Base-by-base conservation (phyloP, 2,888 invertebrate genomes). In the Chrysodeixis includens region DNA sequence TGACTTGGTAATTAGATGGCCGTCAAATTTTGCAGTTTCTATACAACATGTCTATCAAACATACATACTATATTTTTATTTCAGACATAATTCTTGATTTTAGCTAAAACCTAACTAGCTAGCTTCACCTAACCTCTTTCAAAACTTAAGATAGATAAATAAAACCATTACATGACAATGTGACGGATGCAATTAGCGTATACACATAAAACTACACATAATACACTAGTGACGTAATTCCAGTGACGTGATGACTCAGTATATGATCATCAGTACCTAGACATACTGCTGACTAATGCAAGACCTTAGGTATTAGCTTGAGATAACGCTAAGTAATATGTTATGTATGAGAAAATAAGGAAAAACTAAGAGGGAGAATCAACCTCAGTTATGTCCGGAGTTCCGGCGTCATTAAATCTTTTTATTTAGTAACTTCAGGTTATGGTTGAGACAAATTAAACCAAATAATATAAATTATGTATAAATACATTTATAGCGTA, bases 241-340 rank as follows among this genome's bases (percentile, higher is more conserved):
- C 20, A 40, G 30, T 76, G 72, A 71, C 56, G 58, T 55, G 18
- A 26, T 74, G 74, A 74, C 30, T 76, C 74, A 74, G 53, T 49
- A 40, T 40, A 14, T 46, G 10, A 58, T 57, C 58, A 53, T 70
- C 16, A 75, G 18, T 55, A 65, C 55, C 54, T 7, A 53, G 40
- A 56, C 30, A 30, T 20, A 30, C 9, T 7, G 32, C 22, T 71
- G 74, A 63, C 30, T 76, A 74, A 76, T 66, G 20, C 30, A 35
- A 7, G 6, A 44, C 7, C 16, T 58, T 20, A 46, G 14, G 35
- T 35, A 59, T 22, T 26, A 35, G 49, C 18, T 16, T 14, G 10
- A 18, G 5, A 20, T 16, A 7, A 12, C 4, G n/a, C n/a, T 22
- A 3, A 5, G 18, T 49, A 35, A 32, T 14, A 46, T 30, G 12